phyloP scores from a whole-genome alignment of 2,888 invertebrate genomes.

The Pammene fasciana region DNA sequence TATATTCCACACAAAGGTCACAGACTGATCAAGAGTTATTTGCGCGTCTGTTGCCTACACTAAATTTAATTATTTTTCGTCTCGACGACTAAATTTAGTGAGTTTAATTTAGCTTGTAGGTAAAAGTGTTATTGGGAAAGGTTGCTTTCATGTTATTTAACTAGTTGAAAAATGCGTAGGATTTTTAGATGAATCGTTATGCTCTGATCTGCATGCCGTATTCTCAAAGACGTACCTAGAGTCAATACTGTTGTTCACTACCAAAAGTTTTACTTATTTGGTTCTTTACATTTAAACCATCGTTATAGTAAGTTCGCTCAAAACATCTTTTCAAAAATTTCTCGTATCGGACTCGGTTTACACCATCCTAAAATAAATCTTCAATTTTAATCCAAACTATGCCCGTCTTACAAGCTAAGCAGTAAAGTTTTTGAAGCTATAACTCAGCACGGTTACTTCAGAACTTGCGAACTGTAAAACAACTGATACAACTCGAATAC shows the following conservation, averaged over 20 bases:
- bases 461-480: constrained; percentile 34
- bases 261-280: too few species aligned
- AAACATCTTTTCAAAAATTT: neutral
- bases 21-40: constrained; percentile 17
- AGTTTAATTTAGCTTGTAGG: constrained; percentile 14
- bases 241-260: too few species aligned
- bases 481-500: constrained; percentile 35
- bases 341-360: neutral
- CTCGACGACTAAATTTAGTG: constrained; percentile 12
- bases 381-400: constrained; percentile 3
- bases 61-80: constrained; percentile 27
- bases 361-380: neutral
- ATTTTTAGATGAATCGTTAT: neutral
- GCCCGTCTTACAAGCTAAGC: constrained; percentile 12
- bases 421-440: constrained; percentile 32
- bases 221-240: too few species aligned
- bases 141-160: constrained; percentile 5
- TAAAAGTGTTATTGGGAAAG: constrained; percentile 13
- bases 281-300: too few species aligned
- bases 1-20: constrained; percentile 1
- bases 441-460: constrained; percentile 32
- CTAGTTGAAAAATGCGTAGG: neutral
- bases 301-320: too few species aligned
- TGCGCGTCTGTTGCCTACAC: constrained; percentile 14
- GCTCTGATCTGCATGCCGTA: neutral